Evolutionary conservation across 1,140 invertebrate genomes (phyloP).

Genomic region (Bilobella aurantiaca): DNA sequence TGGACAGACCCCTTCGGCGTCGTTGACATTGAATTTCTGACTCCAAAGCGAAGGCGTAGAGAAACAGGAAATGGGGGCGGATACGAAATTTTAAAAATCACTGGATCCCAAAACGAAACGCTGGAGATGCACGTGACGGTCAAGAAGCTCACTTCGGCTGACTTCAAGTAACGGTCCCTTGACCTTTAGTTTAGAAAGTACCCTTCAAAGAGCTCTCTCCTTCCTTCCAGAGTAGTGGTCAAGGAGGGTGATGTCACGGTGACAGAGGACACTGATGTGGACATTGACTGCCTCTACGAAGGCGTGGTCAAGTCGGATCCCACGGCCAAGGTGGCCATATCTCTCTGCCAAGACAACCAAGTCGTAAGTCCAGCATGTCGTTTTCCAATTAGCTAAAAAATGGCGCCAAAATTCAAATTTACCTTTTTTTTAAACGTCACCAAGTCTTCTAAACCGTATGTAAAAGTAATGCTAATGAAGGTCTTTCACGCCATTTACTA

Average conservation of each 20-base stretch:
- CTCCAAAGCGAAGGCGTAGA: background rate
- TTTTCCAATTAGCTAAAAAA: too few relatives aligned
- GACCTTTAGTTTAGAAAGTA: background rate
- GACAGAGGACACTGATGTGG: background rate
- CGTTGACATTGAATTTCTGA: background rate
- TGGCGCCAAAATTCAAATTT: too few relatives aligned
- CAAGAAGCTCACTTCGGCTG: background rate
- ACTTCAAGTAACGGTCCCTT: background rate
- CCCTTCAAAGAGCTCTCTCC: too few relatives aligned
- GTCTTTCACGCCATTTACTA: too few relatives aligned
- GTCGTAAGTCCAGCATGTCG: too few relatives aligned
- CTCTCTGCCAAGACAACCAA: background rate
- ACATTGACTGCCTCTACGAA: background rate
- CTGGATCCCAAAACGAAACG: background rate
- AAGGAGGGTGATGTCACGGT: background rate
- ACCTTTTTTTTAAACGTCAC: too few relatives aligned
- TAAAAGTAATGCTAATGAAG: too few relatives aligned
- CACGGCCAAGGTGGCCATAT: background rate
- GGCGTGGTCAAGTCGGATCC: background rate
- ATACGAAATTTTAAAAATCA: background rate
- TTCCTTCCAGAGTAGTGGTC: background rate
- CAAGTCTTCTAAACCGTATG: too few relatives aligned
- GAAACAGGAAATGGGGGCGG: background rate
- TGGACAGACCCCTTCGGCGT: background rate
- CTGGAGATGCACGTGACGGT: background rate